phyloP scores from a whole-genome alignment of 2,888 invertebrate species.

The Nowickia ferox region DNA sequence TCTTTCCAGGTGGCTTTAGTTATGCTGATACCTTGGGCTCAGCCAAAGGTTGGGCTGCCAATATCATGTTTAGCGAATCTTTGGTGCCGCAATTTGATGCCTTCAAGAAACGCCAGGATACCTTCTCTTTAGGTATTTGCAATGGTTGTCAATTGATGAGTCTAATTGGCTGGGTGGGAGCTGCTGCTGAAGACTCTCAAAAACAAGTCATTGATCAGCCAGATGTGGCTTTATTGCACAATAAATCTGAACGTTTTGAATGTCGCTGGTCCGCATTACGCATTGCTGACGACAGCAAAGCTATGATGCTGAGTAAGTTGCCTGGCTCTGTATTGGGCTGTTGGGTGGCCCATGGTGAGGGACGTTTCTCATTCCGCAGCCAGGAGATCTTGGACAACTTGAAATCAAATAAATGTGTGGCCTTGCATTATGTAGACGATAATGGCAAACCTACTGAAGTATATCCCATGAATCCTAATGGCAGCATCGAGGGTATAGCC shows the following conservation, averaged over 20 bases:
- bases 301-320: slow-evolving; percentile 96
- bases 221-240: slow-evolving; percentile 91
- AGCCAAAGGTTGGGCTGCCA: slow-evolving; percentile 99
- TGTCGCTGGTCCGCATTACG: slow-evolving; percentile 91
- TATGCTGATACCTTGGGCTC: slow-evolving; percentile 98
- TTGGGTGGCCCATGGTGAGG: slow-evolving; percentile 99
- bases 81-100: slow-evolving; percentile 90
- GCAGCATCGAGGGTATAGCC: slow-evolving; percentile 92
- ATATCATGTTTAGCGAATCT: slow-evolving; percentile 90
- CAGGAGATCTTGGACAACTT: slow-evolving; percentile 84
- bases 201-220: slow-evolving; percentile 81
- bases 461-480: slow-evolving; percentile 98
- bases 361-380: slow-evolving; percentile 87
- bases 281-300: slow-evolving; percentile 86
- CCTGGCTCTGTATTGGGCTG: slow-evolving; percentile 94
- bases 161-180: slow-evolving; percentile 94
- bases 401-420: slow-evolving; percentile 86
- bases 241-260: slow-evolving; percentile 93
- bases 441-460: slow-evolving; percentile 88
- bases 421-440: slow-evolving; percentile 94
- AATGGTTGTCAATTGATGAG: slow-evolving; percentile 99
- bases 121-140: slow-evolving; percentile 98
- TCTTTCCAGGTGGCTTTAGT: slow-evolving; percentile 99
- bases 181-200: slow-evolving; percentile 83
- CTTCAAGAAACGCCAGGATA: slow-evolving; percentile 90